Evolutionary conservation across 2,888 invertebrate genomes (phyloP).

Genomic region (Apocheima hispidaria): DNA sequence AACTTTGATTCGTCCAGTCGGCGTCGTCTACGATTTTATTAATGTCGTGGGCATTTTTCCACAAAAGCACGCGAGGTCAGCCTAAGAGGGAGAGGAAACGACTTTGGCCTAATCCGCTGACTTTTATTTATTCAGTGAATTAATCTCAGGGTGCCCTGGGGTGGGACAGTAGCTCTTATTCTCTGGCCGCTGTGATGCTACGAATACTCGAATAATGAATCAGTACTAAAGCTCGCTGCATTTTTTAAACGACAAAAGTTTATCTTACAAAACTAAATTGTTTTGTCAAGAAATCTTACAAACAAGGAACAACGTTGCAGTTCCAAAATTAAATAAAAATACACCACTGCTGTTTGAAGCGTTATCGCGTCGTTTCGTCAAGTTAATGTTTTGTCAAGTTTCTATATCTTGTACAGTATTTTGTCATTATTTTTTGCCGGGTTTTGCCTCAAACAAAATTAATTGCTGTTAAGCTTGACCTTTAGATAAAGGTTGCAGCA

Average conservation of each 20-base stretch:
- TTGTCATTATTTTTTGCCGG: too few species aligned
- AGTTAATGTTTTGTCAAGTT: too few species aligned
- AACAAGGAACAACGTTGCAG: too few species aligned
- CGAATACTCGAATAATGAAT: constrained; percentile 36
- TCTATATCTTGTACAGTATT: too few species aligned
- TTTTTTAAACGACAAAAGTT: background rate
- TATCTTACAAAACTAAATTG: background rate
- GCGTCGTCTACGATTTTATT: constrained; percentile 74
- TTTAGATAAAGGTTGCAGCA: too few species aligned
- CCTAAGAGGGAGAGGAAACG: constrained; percentile 84
- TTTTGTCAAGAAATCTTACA: too few species aligned
- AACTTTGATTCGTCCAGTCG: constrained; percentile 66
- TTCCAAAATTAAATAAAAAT: too few species aligned
- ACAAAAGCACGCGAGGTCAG: constrained; percentile 85
- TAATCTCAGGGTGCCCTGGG: constrained; percentile 77
- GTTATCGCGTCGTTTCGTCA: too few species aligned
- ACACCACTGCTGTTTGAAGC: too few species aligned
- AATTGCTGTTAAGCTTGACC: too few species aligned
- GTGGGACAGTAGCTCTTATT: constrained; percentile 76
- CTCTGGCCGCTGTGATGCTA: constrained; percentile 68
- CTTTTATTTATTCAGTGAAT: constrained; percentile 87
- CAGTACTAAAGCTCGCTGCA: constrained; percentile 8
- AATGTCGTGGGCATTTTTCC: constrained; percentile 82
- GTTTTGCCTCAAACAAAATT: too few species aligned
- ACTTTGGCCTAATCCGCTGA: constrained; percentile 85